Evolutionary conservation across 2,797 vertebrate genomes (phyloP), one percentile per base, ranked within the genome.

Genomic region (Myotis findleyi): DNA sequence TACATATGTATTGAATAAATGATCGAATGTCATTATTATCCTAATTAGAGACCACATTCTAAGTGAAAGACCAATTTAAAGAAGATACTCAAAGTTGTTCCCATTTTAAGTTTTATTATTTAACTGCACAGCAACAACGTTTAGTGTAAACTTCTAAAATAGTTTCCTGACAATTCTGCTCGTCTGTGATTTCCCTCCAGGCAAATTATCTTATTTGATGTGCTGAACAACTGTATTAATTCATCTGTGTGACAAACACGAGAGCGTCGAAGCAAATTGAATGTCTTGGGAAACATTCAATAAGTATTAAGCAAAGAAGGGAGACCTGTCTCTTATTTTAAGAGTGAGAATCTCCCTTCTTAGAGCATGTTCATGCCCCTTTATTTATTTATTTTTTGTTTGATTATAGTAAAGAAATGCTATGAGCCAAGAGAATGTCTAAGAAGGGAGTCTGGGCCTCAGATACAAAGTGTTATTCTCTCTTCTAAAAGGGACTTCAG

Each of bases 141-240:
- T 95, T 44, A 25, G 27, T 44, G 27, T 49, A 53, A 95, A 47
- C 33, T 72, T 90, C 79, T 36, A 44, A 38, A 80, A 77, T 21
- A 84, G 36, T 76, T 92, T 84, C 36, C 68, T 92, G 72, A 89
- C 47, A 80, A 55, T 89, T 80, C 47, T 71, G 20, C 30, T 89
- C 44, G 89, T 59, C 73, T 87, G 91, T 89, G 75, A 83, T 93
- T 95, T 94, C 62, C 82, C 30, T 93, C 82, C 36, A 92, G 83
- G 53, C 87, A 55, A 85, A 93, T 89, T 47, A 72, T 92, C 23
- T 68, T 64, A 77, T 95, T 87, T 94, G 75, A 89, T 83, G 33
- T 27, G 55, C 51, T 81, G 73, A 92, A 75, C 33, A 77, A 80
- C 21, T 69, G 20, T 85, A 86, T 75, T 66, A 76, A 90, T 71